Base-by-base conservation (phyloP, 2,888 invertebrate species). In the Isotomurus palustris region DNA sequence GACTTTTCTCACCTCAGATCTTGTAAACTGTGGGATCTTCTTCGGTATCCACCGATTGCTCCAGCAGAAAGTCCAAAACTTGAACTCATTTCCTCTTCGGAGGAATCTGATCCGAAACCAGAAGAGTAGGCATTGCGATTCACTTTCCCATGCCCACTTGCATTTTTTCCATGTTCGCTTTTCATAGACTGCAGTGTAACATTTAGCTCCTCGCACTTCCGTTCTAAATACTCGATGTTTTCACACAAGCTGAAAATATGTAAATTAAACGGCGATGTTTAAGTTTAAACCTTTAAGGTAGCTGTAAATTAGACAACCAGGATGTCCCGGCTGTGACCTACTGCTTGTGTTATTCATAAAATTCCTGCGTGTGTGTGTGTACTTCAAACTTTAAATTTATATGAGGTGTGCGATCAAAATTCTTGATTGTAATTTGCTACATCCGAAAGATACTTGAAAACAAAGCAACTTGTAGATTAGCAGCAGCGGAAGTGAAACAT, bases 141-240 rank as follows among this genome's bases (percentile, higher is more conserved):
- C 56, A 66, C 47, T 52, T 62, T 64, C 19, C 62, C 64, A 14
- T 58, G 56, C 17, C 48, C 54, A 19, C 56, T 47, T 48, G 60
- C 57, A 53, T 66, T 61, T 44, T 65, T 67, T 5, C 58, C 52
- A 49, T 59, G 55, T 36, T 64, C 62, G 58, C 56, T 61, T 41
- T 66, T 60, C 14, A 68, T 58, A 8, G 66, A 55, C 41, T 92
- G 91, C 66, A 88, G 79, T 74, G 83, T 84, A 75, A 84, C 84
- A 72, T 86, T 87, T 54, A 90, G 78, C 64, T 93, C 92, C 72
- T 92, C 92, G 74, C 86, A 85, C 74, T 86, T 86, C 43, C 81
- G 76, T 76, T 94, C 93, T 72, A 93, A 78, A 28, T 82, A 81
- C 75, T 91, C 90, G 69, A 91, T 84, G 71, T 83, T 88, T 61